Conservation (phyloP, 2,113 vertebrate species). For the Eublepharis macularius region DNA sequence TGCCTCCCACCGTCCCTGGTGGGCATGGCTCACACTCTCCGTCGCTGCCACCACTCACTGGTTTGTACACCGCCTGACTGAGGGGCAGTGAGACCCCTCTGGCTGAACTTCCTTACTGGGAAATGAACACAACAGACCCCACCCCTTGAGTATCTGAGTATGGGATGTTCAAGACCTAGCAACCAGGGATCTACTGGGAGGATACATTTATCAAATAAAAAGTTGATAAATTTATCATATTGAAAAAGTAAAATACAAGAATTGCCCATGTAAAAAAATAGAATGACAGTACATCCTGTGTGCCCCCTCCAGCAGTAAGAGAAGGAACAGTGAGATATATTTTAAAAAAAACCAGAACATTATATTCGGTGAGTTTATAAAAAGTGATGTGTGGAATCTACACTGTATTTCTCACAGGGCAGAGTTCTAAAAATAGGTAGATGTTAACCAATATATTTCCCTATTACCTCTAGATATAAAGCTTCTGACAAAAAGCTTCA, state of each 20-base stretch:
- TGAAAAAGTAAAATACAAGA: neutral
- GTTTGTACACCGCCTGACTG: no score
- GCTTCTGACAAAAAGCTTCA: neutral
- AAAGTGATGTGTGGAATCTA: constrained; percentile 19
- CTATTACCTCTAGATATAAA: neutral
- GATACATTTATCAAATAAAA: no score
- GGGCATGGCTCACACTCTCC: no score
- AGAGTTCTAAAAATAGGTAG: neutral
- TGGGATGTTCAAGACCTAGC: no score
- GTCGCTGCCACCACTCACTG: no score
- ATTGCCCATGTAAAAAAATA: neutral
- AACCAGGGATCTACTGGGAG: no score
- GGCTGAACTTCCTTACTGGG: no score
- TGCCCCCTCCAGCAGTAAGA: neutral
- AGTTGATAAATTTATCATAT: neutral
- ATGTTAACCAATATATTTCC: neutral
- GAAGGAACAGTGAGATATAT: neutral
- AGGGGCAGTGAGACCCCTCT: no score
- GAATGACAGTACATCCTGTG: neutral
- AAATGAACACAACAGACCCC: no score
- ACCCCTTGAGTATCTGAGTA: no score
- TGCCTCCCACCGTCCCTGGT: no score
- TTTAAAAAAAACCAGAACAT: constrained; percentile 21
- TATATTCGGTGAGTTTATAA: constrained; percentile 32
- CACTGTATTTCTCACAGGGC: neutral